phyloP scores from a whole-genome alignment of 2,888 invertebrate genomes.

The Rhagonycha lutea region DNA sequence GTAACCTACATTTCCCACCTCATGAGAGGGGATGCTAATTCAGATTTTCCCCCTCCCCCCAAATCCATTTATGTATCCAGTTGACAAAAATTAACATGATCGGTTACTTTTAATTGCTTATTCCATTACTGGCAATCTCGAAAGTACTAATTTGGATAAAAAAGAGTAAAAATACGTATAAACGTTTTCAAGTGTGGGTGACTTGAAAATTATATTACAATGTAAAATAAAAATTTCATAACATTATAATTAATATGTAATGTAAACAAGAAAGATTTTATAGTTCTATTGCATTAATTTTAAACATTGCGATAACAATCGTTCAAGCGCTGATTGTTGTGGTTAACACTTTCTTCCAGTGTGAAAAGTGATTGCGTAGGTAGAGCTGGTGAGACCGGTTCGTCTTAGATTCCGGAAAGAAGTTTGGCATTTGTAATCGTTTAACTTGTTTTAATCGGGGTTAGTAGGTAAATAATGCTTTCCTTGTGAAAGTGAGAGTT shows the following conservation, averaged over 20 bases:
- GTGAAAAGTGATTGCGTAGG: slow-evolving; percentile 16
- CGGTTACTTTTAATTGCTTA: not conserved
- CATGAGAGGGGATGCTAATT: too few relatives aligned
- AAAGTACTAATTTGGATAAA: not conserved
- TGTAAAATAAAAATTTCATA: not conserved
- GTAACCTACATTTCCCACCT: too few relatives aligned
- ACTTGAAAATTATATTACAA: not conserved
- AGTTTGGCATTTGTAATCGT: slow-evolving; percentile 26
- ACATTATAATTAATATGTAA: not conserved
- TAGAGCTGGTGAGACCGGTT: slow-evolving; percentile 7
- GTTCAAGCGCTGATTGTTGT: not conserved
- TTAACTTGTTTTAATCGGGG: slow-evolving; percentile 23
- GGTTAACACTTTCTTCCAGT: slow-evolving; percentile 15
- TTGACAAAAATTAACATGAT: not conserved
- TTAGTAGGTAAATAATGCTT: slow-evolving; percentile 34
- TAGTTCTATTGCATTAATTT: not conserved
- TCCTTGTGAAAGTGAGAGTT: slow-evolving; percentile 45
- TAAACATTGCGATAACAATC: not conserved
- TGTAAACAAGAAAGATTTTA: not conserved
- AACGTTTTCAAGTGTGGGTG: not conserved
- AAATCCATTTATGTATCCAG: not conserved
- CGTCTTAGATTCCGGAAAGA: slow-evolving; percentile 24
- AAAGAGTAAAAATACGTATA: not conserved
- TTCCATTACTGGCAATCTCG: not conserved
- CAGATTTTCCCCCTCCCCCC: too few relatives aligned